Conservation (phyloP, 2,797 vertebrate genomes). For the Cirrhinus molitorella region DNA sequence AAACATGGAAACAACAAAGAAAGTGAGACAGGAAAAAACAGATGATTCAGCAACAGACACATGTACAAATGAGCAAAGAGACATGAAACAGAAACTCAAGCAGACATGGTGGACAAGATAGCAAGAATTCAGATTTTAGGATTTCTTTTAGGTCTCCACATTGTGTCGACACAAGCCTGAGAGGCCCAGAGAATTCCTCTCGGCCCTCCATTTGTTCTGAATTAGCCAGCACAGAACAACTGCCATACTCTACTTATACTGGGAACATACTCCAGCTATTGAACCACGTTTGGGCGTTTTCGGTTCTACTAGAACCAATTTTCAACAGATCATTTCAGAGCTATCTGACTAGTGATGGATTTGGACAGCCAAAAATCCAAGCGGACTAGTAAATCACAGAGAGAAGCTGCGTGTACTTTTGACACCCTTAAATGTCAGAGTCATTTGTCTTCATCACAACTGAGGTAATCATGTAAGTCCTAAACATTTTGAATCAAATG, state of each 20-base stretch:
- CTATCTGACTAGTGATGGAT: neutral
- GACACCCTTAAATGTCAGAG: constrained; percentile 24
- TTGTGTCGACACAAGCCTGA: constrained; percentile 32
- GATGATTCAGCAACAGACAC: constrained; percentile 52
- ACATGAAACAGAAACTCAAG: constrained; percentile 32
- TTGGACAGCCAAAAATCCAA: neutral
- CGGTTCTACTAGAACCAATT: neutral
- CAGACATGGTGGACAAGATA: constrained; percentile 19
- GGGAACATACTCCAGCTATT: constrained; percentile 4
- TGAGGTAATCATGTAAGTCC: constrained; percentile 34
- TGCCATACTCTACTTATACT: constrained; percentile 26
- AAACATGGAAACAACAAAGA: constrained; percentile 68
- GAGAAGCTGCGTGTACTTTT: neutral
- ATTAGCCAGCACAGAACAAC: constrained; percentile 43
- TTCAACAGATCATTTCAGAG: neutral
- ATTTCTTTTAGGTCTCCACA: constrained; percentile 23
- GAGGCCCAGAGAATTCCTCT: constrained; percentile 32
- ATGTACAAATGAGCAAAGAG: constrained; percentile 42
- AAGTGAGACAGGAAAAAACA: constrained; percentile 53
- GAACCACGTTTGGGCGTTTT: neutral
- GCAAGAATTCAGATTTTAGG: constrained; percentile 5
- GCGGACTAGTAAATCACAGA: constrained; percentile 22
- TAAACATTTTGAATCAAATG: constrained; percentile 35
- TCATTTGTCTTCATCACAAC: neutral
- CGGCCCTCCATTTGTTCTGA: constrained; percentile 53